phyloP scores from a whole-genome alignment of 2,113 vertebrate species.

The Eolophus roseicapilla region DNA sequence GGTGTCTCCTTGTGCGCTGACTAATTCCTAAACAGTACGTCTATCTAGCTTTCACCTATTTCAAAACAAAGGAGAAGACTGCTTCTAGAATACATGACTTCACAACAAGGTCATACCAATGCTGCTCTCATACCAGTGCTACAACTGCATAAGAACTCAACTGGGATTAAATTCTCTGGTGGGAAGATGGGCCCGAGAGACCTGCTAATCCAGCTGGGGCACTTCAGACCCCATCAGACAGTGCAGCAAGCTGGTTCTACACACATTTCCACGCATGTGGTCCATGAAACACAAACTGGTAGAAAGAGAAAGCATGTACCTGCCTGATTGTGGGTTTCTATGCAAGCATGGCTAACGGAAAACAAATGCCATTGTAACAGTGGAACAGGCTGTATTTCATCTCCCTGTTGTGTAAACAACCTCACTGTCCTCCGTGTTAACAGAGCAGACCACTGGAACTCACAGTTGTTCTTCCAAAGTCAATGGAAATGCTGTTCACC shows the following conservation, averaged over 20 bases:
- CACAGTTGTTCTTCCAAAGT: background rate
- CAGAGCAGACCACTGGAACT: background rate
- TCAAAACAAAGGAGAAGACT: background rate
- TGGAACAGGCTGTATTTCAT: background rate
- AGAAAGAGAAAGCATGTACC: background rate
- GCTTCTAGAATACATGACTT: background rate
- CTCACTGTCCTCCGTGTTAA: background rate
- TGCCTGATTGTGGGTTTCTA: background rate
- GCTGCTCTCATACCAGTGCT: background rate
- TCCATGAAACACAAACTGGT: background rate
- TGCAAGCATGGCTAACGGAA: background rate
- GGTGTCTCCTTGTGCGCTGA: background rate
- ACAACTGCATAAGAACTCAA: background rate
- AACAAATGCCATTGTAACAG: background rate
- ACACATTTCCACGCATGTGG: background rate
- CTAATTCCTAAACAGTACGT: background rate
- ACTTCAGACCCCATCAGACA: background rate
- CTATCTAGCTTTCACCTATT: background rate
- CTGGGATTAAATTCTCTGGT: background rate
- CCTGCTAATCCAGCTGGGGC: rapidly evolving
- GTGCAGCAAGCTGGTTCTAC: background rate
- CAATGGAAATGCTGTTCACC: background rate
- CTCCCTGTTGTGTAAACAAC: background rate
- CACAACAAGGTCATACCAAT: background rate
- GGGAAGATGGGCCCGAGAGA: background rate